These are phyloP conservation scores for Pluvialis apricaria DNA, from an alignment of 2,113 vertebrate genomes.

Conservation along the genomic window DNA sequence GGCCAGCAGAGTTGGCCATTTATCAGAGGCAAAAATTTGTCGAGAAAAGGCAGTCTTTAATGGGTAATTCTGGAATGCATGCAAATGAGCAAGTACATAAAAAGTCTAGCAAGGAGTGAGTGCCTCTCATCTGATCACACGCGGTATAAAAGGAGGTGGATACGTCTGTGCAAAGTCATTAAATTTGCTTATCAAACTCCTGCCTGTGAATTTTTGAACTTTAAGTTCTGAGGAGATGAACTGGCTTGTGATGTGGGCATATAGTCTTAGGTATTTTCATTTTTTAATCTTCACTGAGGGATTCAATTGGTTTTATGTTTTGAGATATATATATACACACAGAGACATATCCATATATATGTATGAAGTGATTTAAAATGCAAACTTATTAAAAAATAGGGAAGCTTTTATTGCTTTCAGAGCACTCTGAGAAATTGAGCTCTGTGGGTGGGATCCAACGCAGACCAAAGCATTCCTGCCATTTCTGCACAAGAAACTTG, in stretches of 20 bases:
- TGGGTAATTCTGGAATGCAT: constrained; percentile 62
- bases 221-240: constrained; percentile 11
- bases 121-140: constrained; percentile 18
- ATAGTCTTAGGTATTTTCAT: not conserved
- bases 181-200: not conserved
- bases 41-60: constrained; percentile 51
- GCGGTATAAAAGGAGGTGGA: constrained; percentile 24
- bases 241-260: not conserved
- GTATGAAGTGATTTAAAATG: not conserved
- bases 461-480: not conserved
- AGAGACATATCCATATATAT: not conserved
- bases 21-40: constrained; percentile 61
- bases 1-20: constrained; percentile 41
- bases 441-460: not conserved
- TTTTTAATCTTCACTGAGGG: constrained; percentile 16
- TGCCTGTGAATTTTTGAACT: constrained; percentile 24
- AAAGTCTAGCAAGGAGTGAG: constrained; percentile 9
- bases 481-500: not conserved
- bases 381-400: not conserved
- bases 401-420: not conserved
- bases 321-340: not conserved
- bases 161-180: not conserved
- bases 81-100: constrained; percentile 51
- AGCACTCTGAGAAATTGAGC: not conserved
- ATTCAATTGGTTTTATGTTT: constrained; percentile 12